Evolutionary conservation across 2,797 vertebrate species (phyloP), one percentile per base, ranked within the genome.

Genomic region (Peromyscus eremicus): DNA sequence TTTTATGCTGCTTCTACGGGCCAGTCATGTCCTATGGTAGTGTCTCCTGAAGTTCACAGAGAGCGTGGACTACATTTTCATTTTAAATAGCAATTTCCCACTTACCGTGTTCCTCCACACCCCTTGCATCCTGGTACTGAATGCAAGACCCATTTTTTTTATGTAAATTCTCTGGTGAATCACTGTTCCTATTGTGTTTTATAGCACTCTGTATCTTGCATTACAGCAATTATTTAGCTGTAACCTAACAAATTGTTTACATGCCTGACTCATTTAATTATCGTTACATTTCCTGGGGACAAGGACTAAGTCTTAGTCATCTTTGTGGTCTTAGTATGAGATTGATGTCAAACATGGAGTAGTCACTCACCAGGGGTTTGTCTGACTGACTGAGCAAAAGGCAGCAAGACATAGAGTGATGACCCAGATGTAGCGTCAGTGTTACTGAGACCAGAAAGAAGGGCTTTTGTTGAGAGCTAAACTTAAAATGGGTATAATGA

Each of bases 211-310:
- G 80, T 90, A 49, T 80, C 96, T 80, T 94, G 0, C 6, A 6
- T 83, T 70, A 73, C 13, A 66, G 60, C 85, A 34, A 7, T 94
- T 82, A 68, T 91, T 57, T 60, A 94, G 93, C 85, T 70, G 83
- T 88, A 80, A 79, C 86, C 64, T 88, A 64, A 70, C 32, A 73
- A 73, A 84, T 40, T 95, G 81, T 94, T 94, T 96, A 76, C 64
- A 43, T 19, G 62, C 91, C 75, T 96, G 97, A 95, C 94, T 97
- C 91, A 97, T 43, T 88, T 52, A 89, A 34, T 92, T 85, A 90
- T 89, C 70, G 25, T 84, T 84, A 68, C 80, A 23, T 85, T 90
- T 91, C 89, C 82, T 62, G 95, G 91, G 80, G 75, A 89, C 77
- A 92, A 94, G 80, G 60, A 66, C 71, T 80, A 70, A 80, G 71